phyloP scores from a whole-genome alignment of 2,888 invertebrate species.

The Leucophenga maculata region DNA sequence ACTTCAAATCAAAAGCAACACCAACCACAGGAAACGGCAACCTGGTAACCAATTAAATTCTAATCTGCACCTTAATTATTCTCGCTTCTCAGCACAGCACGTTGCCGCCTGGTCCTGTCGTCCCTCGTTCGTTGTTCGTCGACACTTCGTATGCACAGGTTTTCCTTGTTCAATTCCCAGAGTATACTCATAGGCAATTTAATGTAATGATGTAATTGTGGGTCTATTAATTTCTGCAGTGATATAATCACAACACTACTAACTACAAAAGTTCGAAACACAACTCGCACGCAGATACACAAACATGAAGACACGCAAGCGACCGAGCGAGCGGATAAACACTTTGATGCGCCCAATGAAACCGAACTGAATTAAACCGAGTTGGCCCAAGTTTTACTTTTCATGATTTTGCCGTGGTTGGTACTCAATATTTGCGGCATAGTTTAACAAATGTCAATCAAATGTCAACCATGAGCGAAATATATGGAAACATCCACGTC shows the following conservation, averaged over 20 bases:
- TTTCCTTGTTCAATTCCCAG: neutral
- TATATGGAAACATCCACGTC: neutral
- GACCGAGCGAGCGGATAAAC: no score
- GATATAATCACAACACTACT: slow-evolving; percentile 23
- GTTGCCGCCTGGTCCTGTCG: neutral
- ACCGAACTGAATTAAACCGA: neutral
- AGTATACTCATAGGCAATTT: slow-evolving; percentile 20
- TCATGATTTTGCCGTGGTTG: neutral
- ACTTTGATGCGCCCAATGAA: neutral
- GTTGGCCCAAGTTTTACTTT: neutral
- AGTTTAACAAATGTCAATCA: slow-evolving; percentile 27
- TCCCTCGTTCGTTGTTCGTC: neutral
- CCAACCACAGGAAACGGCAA: neutral
- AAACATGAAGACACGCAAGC: neutral
- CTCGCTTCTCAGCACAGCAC: neutral
- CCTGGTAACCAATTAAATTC: slow-evolving; percentile 23
- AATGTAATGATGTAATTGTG: slow-evolving; percentile 26
- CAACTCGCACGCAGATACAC: neutral
- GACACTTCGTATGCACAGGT: neutral
- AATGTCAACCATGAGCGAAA: slow-evolving; percentile 14
- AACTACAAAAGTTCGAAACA: no score
- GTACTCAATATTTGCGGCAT: neutral
- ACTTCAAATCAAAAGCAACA: neutral
- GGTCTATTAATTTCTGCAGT: slow-evolving; percentile 25
- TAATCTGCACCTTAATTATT: slow-evolving; percentile 25